Base-by-base conservation (phyloP, 1,140 invertebrate species). In the Bombus impatiens region DNA sequence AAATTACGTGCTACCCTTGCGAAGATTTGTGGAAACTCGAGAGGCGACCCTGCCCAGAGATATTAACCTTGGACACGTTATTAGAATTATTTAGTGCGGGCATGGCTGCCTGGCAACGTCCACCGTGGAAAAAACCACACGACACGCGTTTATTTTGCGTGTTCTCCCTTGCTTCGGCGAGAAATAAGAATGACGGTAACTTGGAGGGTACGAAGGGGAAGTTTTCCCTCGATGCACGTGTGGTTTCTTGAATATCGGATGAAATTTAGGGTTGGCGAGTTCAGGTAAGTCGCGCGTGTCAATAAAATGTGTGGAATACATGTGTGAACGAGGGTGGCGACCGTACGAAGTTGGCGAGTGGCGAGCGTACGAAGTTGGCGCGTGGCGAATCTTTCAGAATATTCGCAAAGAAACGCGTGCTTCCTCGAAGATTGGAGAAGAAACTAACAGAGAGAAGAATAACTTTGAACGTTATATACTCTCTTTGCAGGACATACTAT, bases 21-120 rank as follows among this genome's bases (percentile, higher is more conserved):
- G 47, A 78, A 84, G 80, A 82, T 76, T 62, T 82, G 65, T 35
- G 87, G 77, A 78, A 87, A 85, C 82, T 80, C 62, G 40, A 22
- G 32, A 32, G 44, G 9, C 70, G 28, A 18, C 22, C 71, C 42
- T 12, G 32, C 15, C 12, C 22, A 5, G 13, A 9, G 53, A 77
- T 68, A 53, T 83, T 77, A 77, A 83, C 40, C 71, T 42, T 22
- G 13, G 71, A 65, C 81, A 25, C 81, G 74, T 77, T 77, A 67
- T 68, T 83, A 53, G 81, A 82, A 82, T 82, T 76, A 67, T 75
- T 82, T 82, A 47, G 47, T 35, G 35, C 32, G 4, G 4, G 1
- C 40, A 22, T 3, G 13, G 8, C n/a, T 9, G 0, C 53, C 9
- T 28, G 70, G 42, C 42, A 71, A 62, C 42, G 40, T 40, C 3